Conservation (phyloP, 2,113 vertebrate species). For the Otolemur garnettii region DNA sequence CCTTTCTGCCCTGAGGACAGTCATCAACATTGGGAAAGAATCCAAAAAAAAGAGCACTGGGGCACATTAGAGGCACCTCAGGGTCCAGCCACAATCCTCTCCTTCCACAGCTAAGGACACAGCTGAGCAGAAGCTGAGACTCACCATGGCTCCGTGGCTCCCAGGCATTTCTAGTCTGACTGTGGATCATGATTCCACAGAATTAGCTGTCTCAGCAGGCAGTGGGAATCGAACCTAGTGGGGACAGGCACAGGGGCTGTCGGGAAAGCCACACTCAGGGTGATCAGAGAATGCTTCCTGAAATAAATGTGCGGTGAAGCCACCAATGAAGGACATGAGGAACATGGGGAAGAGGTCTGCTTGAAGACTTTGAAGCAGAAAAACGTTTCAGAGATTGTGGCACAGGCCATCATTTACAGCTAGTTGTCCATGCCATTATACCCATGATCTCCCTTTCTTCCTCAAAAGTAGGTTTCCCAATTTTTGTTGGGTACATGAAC, state of each 20-base stretch:
- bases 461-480: conserved; percentile 1
- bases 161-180: neutral
- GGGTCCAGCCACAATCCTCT: neutral
- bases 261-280: neutral
- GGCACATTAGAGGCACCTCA: neutral
- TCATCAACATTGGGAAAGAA: neutral
- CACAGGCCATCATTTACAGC: neutral
- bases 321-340: neutral
- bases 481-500: neutral
- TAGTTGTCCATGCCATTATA: neutral
- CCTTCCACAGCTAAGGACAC: neutral
- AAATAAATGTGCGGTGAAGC: neutral
- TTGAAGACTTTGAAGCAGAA: neutral
- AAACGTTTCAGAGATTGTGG: neutral
- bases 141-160: neutral
- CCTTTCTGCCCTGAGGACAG: neutral
- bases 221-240: neutral
- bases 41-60: neutral
- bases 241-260: accelerated
- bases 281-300: neutral
- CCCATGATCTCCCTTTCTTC: neutral
- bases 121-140: neutral
- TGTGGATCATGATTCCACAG: neutral
- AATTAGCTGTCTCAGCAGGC: neutral
- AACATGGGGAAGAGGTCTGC: neutral